Base-by-base conservation (phyloP, 1,140 invertebrate species). In the Brachionus rotundiformis region DNA sequence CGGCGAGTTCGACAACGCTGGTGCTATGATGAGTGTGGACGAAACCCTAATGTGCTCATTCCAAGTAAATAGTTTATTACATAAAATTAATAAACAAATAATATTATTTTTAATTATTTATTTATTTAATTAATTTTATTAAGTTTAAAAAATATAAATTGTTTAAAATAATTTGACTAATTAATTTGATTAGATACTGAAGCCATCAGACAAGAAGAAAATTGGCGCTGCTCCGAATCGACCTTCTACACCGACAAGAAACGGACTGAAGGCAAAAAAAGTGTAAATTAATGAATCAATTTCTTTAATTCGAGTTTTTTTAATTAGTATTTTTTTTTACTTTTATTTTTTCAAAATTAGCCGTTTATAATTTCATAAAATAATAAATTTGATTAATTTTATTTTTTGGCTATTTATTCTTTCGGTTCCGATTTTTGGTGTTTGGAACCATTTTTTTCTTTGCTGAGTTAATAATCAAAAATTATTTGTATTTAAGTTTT, bases 1-100 rank as follows among this genome's bases (percentile, higher is more conserved):
- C 89, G 94, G 94, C 76, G 97, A 99, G 90, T 99, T 99, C 88
- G 97, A 99, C 87, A 99, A 99, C 89, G 97, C 97, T 80, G 97
- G 97, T 84, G 96, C 95, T 82, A 98, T 99, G 94, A 99, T 99
- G 96, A 97, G 95, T 84, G 97, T 99, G 59, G 97, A 99, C 89
- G 97, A 98, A 87, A 98, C 95, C 77, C 90, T 99, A 44, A 98
- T 99, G 96, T 99, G 97, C 91, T 98, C 96, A 87, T 99, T 94
- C 85, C 89, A 90, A 87, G 88, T 89, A 83, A 82, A 16, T 3
- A n/a, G n/a, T n/a, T n/a, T n/a, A n/a, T n/a, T n/a, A n/a, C 39
- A 44, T 13, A n/a, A n/a, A n/a, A n/a, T n/a, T n/a, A n/a, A n/a
- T n/a, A n/a, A n/a, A n/a, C n/a, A n/a, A n/a, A n/a, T n/a, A n/a